Percentiles rank a stretch among this genome's conserved stretches.
These are phyloP conservation scores for Drosophila kanapiae DNA, from an alignment of 1,140 invertebrate genomes.

Conservation along the genomic window DNA sequence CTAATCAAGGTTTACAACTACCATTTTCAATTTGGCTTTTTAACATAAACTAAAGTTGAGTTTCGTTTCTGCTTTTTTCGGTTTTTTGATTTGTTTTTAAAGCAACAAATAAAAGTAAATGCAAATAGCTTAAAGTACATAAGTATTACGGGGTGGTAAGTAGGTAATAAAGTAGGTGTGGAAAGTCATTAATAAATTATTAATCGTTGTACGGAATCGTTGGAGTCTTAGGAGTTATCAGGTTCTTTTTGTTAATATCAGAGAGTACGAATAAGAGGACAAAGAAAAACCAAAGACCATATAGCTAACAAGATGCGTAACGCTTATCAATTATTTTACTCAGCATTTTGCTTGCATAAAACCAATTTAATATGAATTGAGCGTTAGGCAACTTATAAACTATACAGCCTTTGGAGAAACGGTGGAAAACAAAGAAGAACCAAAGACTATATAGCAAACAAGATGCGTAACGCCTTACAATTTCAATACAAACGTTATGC, in stretches of 20 bases:
- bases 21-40: slow-evolving; percentile 75
- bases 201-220: slow-evolving; percentile 75
- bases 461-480: too few relatives aligned
- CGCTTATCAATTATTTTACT: too few relatives aligned
- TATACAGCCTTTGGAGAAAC: too few relatives aligned
- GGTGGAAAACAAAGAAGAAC: too few relatives aligned
- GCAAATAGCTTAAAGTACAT: slow-evolving; percentile 34
- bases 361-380: too few relatives aligned
- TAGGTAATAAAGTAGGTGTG: slow-evolving; percentile 11
- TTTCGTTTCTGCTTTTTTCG: slow-evolving; percentile 12
- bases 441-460: too few relatives aligned
- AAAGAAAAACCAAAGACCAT: not conserved
- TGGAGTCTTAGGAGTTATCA: slow-evolving; percentile 74
- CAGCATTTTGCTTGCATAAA: too few relatives aligned
- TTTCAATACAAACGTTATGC: too few relatives aligned
- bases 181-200: slow-evolving; percentile 53
- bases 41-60: slow-evolving; percentile 62
- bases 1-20: slow-evolving; percentile 57
- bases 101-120: slow-evolving; percentile 39
- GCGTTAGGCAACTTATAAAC: too few relatives aligned
- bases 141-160: slow-evolving; percentile 4
- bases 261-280: slow-evolving; percentile 31
- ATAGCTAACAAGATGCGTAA: too few relatives aligned
- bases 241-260: slow-evolving; percentile 67
- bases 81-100: not conserved